Evolutionary conservation across 1,140 invertebrate species (phyloP), one percentile per base, ranked within the genome.

Genomic region (Penaeus vannamei): DNA sequence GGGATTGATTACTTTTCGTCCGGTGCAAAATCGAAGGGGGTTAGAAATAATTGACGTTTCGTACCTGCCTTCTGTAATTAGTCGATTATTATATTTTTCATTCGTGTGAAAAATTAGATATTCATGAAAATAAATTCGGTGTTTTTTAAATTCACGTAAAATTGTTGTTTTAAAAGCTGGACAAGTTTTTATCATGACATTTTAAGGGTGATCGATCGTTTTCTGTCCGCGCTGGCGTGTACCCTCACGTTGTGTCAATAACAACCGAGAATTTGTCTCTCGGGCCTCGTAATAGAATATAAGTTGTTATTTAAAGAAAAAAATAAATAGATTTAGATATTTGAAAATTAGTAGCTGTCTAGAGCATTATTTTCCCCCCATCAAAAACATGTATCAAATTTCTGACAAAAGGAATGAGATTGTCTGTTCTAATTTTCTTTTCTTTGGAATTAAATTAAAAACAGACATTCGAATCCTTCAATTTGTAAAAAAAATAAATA

Each of bases 221-320:
- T 53, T 4, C 5, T 80, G 60, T 77, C 53, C 53, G 17, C 17
- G 53, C 53, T 53, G 53, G 53, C 53, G 53, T 53, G 53, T 77
- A 42, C 60, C 8, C 80, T 22, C 61, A 46, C 83, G 84, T 64
- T 77, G 87, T 89, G 87, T 89, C 87, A 89, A 89, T 84, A 79
- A 61, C 60, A 64, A 89, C 72, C 79, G 82, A 61, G 76, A 80
- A 79, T 85, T 89, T 60, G 84, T 89, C 46, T 89, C 87, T 84
- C 87, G 80, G 87, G 84, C 79, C 77, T 89, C 32, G 81, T 69
- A 69, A 72, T 46, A 36, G 83, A 62, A 72, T 12, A 62, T 90
- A 90, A 86, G 88, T 85, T 86, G 88, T 90, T 90, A 86, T 90
- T 90, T 90, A 90, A 90, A 90, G 84, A 90, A 90, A 46, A 84